Conservation (phyloP, 2,888 invertebrate genomes). For the Rhagonycha fulva region DNA sequence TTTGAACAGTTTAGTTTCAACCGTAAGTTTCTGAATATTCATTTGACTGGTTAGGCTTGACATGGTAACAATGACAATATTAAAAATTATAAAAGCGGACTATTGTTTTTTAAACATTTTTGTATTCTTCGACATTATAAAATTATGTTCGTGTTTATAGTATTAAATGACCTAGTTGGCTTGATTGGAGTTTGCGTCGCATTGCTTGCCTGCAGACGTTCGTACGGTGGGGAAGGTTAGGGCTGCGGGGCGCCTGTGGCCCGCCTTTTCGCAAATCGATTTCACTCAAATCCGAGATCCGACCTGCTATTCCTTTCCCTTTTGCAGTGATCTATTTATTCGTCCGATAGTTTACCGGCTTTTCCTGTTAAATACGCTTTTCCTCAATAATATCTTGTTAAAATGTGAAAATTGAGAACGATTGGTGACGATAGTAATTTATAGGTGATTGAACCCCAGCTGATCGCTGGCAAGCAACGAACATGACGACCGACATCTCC, state of each 20-base stretch:
- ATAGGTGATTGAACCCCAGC: constrained; percentile 17
- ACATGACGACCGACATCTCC: constrained; percentile 97
- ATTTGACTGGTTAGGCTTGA: not conserved
- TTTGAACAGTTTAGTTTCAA: not conserved
- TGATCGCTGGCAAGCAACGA: constrained; percentile 30
- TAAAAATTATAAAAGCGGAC: not conserved
- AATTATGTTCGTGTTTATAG: not conserved
- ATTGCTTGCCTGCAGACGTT: constrained; percentile 14
- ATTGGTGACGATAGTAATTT: constrained; percentile 2
- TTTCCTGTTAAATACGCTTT: not conserved
- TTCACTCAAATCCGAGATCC: constrained; percentile 1
- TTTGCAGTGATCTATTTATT: not conserved
- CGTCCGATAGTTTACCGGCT: not conserved
- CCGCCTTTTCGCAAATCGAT: constrained; percentile 16
- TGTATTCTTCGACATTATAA: not conserved
- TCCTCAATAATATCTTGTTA: not conserved
- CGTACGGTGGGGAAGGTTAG: constrained; percentile 28
- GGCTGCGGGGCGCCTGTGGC: constrained; percentile 21
- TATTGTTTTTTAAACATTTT: not conserved
- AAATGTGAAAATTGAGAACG: not conserved
- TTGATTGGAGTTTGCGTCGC: constrained; percentile 25
- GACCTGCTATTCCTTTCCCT: not conserved
- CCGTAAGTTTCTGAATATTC: not conserved
- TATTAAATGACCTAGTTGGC: not conserved
- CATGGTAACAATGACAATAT: not conserved